Percentiles rank a stretch among this genome's conserved stretches.
These are phyloP conservation scores for Formica aserva DNA, from an alignment of 2,888 invertebrate genomes.

Conservation along the genomic window DNA sequence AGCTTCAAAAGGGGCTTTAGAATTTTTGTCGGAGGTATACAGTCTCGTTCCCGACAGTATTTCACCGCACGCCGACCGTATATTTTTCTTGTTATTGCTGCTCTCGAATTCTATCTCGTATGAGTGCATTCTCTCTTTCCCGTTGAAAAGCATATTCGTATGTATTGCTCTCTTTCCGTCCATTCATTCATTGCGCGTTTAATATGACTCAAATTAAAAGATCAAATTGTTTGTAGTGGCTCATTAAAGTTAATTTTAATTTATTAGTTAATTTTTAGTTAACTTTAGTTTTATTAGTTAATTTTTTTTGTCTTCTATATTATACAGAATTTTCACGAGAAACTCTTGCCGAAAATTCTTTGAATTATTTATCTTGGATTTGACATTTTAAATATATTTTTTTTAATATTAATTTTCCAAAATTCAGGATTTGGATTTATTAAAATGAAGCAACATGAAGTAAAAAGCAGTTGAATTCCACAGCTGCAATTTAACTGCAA, in stretches of 20 bases:
- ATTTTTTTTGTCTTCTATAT: neutral
- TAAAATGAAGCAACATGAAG: neutral
- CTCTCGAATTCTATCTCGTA: neutral
- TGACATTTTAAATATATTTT: neutral
- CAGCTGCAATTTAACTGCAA: neutral
- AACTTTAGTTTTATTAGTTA: neutral
- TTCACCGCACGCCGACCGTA: constrained; percentile 34
- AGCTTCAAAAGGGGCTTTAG: constrained; percentile 47
- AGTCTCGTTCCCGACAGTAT: constrained; percentile 20
- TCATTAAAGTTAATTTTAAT: constrained; percentile 8
- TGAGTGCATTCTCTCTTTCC: neutral
- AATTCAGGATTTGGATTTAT: neutral
- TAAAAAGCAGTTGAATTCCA: neutral
- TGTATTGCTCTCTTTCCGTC: constrained; percentile 10
- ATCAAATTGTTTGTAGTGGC: constrained; percentile 16
- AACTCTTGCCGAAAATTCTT: neutral
- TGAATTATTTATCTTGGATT: neutral
- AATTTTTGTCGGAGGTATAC: constrained; percentile 37
- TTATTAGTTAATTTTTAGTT: constrained; percentile 2
- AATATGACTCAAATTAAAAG: constrained; percentile 41
- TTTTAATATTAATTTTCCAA: too few species aligned
- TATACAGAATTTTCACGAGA: constrained; percentile 1
- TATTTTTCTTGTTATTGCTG: constrained; percentile 48
- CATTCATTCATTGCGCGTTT: constrained; percentile 23
- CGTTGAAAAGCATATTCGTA: constrained; percentile 13